Evolutionary conservation across 2,113 vertebrate genomes (phyloP).

Genomic region (Odontesthes bonariensis): DNA sequence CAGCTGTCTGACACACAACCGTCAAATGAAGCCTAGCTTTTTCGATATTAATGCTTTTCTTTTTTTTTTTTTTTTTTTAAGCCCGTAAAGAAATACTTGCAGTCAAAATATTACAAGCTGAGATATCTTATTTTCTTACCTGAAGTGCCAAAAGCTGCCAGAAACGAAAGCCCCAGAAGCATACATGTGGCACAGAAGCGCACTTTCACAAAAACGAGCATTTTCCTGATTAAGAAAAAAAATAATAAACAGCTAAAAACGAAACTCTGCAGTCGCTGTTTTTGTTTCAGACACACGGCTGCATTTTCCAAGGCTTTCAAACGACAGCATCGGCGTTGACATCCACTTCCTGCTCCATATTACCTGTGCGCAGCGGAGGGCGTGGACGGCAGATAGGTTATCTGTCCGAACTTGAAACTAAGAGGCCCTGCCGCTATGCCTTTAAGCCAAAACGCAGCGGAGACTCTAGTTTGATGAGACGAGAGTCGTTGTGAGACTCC

Average conservation of each 20-base stretch:
- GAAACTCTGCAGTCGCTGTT: not conserved
- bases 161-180: conserved; percentile 49
- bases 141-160: conserved; percentile 50
- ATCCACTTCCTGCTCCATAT: conserved; percentile 75
- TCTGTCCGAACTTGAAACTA: conserved; percentile 76
- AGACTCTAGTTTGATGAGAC: not conserved
- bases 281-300: conserved; percentile 5
- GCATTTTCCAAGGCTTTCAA: conserved; percentile 44
- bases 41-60: not conserved
- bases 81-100: not conserved
- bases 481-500: conserved; percentile 27
- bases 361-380: conserved; percentile 68
- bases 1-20: conserved; percentile 3
- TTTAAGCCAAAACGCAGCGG: not conserved
- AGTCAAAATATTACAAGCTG: not conserved
- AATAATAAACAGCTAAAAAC: not conserved
- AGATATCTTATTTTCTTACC: conserved; percentile 49
- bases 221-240: not conserved
- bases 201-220: conserved; percentile 34
- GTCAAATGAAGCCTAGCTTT: not conserved
- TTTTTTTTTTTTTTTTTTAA: too few species aligned
- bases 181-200: conserved; percentile 14
- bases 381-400: conserved; percentile 65
- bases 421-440: conserved; percentile 6
- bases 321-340: conserved; percentile 30